A percentile compares a stretch with the other conserved stretches of the same genome.
These are phyloP conservation scores for Trachops cirrhosus DNA, from an alignment of 2,797 vertebrate genomes.

Conservation along the genomic window DNA sequence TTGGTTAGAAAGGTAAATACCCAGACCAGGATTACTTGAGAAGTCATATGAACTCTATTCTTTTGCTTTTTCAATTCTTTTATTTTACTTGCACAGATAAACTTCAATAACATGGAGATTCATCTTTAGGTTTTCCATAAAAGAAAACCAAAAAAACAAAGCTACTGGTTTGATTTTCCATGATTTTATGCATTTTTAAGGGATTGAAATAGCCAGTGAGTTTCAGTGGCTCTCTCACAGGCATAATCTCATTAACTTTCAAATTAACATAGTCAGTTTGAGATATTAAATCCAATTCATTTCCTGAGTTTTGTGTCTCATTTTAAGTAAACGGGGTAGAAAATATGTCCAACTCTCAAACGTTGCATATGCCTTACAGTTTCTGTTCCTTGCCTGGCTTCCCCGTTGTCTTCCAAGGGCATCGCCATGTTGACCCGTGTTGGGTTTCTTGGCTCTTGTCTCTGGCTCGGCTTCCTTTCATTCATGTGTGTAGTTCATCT, in stretches of 20 bases:
- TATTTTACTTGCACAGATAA: constrained; percentile 12
- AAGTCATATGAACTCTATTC: neutral
- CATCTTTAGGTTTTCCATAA: neutral
- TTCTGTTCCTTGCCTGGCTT: neutral
- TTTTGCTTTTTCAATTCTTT: neutral
- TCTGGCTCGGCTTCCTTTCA: neutral
- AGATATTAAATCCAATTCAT: neutral
- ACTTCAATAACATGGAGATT: neutral
- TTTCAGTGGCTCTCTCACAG: neutral
- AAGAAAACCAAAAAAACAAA: neutral
- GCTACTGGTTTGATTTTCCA: neutral
- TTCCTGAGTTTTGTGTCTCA: neutral
- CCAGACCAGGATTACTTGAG: neutral
- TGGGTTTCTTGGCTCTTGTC: neutral
- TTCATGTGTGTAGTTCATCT: neutral
- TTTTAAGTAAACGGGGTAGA: neutral
- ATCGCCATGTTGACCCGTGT: neutral
- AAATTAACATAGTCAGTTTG: neutral
- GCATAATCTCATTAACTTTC: neutral
- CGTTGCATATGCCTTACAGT: neutral
- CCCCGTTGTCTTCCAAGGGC: neutral
- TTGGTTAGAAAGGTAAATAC: neutral
- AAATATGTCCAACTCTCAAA: neutral
- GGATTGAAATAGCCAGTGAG: neutral
- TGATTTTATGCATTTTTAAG: neutral